Conservation (phyloP, 2,797 vertebrate genomes). For the Mormyrops boulengeri region DNA sequence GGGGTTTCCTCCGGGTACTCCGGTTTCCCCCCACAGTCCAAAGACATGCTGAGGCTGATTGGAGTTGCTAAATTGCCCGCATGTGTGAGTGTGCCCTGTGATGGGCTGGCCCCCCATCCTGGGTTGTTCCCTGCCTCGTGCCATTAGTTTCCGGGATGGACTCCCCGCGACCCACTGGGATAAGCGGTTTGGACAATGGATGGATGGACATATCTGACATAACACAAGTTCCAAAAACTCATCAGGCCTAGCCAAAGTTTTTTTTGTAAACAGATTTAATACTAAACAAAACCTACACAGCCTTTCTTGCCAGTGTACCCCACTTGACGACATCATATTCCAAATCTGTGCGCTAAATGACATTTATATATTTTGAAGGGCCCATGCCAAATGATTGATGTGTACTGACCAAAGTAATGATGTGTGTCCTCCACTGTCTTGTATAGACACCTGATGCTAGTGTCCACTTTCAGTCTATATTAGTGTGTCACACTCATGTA, state of each 20-base stretch:
- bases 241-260: neutral
- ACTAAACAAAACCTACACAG: neutral
- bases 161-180: too few species aligned
- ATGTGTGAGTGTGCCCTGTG: too few species aligned
- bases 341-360: neutral
- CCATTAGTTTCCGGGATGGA: too few species aligned
- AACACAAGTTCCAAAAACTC: neutral
- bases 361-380: neutral
- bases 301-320: neutral
- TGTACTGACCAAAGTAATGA: neutral
- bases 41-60: too few species aligned
- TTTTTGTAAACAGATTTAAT: neutral
- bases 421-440: neutral
- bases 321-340: neutral
- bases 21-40: too few species aligned
- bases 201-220: neutral
- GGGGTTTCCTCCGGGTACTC: too few species aligned
- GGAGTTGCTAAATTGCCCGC: too few species aligned
- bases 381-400: neutral
- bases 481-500: neutral
- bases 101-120: too few species aligned
- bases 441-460: neutral
- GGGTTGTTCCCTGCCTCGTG: too few species aligned
- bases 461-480: neutral
- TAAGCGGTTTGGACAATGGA: too few species aligned